Conservation (phyloP, 2,113 vertebrate genomes). For the Panurus biarmicus region DNA sequence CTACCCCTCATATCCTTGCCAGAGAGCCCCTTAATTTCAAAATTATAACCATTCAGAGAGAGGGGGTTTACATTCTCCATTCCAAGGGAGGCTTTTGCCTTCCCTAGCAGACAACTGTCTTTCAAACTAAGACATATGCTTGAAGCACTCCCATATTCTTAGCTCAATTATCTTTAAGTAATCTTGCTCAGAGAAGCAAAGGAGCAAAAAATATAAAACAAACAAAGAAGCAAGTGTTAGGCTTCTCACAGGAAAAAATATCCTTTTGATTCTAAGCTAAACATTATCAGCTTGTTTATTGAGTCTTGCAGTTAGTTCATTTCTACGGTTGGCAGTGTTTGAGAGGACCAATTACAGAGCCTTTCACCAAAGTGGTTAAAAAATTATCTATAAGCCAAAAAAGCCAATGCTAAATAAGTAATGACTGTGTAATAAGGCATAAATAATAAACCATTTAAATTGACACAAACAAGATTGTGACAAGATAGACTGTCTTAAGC, state of each 20-base stretch:
- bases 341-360: not conserved
- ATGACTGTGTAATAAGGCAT: not conserved
- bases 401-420: not conserved
- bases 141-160: not conserved
- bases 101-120: too few relatives aligned
- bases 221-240: not conserved
- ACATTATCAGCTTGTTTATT: not conserved
- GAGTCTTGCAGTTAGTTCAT: not conserved
- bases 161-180: not conserved
- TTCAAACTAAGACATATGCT: not conserved
- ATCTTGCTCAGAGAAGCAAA: not conserved
- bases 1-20: too few relatives aligned
- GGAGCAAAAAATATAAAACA: not conserved
- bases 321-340: not conserved
- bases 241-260: not conserved
- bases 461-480: not conserved
- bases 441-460: slow-evolving; percentile 7
- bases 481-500: not conserved
- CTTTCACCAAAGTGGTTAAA: not conserved
- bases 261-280: not conserved
- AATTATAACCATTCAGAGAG: too few relatives aligned
- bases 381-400: not conserved
- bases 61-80: too few relatives aligned
- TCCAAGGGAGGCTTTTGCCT: too few relatives aligned
- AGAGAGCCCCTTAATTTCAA: too few relatives aligned